These are phyloP conservation scores for Aphaenogaster floridana DNA, from an alignment of 1,140 invertebrate species.

Conservation along the genomic window DNA sequence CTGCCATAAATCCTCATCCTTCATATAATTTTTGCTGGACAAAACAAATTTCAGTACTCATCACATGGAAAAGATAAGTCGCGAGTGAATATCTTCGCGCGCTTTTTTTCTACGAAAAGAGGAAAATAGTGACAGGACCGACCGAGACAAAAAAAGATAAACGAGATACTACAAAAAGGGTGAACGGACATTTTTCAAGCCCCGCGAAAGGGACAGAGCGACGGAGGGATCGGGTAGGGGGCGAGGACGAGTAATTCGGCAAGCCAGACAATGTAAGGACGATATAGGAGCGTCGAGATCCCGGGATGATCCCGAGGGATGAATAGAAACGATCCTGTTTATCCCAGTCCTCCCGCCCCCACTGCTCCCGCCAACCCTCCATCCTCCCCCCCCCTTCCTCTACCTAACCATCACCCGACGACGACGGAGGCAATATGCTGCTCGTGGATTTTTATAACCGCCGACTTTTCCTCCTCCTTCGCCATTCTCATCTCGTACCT, in stretches of 20 bases:
- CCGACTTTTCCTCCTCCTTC: slow-evolving; percentile 51
- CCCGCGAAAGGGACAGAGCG: neutral
- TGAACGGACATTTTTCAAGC: slow-evolving; percentile 43
- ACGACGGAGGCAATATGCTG: slow-evolving; percentile 66
- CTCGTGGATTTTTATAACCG: slow-evolving; percentile 66
- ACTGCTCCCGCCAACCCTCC: neutral
- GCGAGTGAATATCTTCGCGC: neutral
- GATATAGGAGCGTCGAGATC: slow-evolving; percentile 63
- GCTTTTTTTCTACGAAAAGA: neutral
- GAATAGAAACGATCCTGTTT: slow-evolving; percentile 83
- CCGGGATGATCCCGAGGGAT: slow-evolving; percentile 80
- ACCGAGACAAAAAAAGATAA: slow-evolving; percentile 33
- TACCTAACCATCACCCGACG: neutral
- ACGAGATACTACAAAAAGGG: slow-evolving; percentile 27
- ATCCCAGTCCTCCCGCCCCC: slow-evolving; percentile 47
- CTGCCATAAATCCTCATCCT: neutral
- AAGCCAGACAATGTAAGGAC: slow-evolving; percentile 53
- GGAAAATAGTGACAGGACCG: slow-evolving; percentile 5
- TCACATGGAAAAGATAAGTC: neutral
- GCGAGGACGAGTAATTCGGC: slow-evolving; percentile 60
- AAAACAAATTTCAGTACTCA: neutral
- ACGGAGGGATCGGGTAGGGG: neutral
- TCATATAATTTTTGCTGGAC: neutral
- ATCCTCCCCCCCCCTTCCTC: neutral
- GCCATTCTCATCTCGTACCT: slow-evolving; percentile 32